Evolutionary conservation across 2,113 vertebrate genomes (phyloP).

Genomic region (Panurus biarmicus): DNA sequence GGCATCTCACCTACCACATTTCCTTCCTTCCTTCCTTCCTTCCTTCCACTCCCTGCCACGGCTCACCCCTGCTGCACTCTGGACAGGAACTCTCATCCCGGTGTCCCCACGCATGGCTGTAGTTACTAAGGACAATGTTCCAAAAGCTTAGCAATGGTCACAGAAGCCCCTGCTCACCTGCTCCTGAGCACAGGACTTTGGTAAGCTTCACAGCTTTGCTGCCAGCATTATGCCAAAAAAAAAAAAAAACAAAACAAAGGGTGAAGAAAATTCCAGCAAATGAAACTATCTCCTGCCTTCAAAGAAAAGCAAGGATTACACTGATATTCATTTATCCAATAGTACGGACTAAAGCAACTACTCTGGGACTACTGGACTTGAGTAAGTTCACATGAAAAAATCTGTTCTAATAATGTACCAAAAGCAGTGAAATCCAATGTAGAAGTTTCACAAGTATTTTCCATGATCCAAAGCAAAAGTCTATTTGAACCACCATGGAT

Average conservation of each 20-base stretch:
- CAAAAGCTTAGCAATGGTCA: neutral
- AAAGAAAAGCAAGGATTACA: neutral
- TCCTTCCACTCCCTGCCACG: neutral
- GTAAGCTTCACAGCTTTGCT: neutral
- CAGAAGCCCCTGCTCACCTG: neutral
- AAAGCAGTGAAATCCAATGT: neutral
- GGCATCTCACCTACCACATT: neutral
- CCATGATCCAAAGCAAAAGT: slow-evolving; percentile 7
- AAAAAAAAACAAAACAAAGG: neutral
- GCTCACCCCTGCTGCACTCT: neutral
- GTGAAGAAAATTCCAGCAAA: neutral
- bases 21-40: neutral
- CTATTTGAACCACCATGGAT: neutral
- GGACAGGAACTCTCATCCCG: rapidly evolving
- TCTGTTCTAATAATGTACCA: neutral
- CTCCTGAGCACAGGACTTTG: neutral
- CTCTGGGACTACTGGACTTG: neutral
- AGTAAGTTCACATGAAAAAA: neutral
- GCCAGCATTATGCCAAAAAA: neutral
- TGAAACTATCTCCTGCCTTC: neutral
- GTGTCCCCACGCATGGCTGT: neutral
- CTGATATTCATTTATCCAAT: neutral
- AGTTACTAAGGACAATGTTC: neutral
- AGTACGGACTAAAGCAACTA: neutral
- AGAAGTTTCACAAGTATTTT: neutral